A percentile compares a stretch with the other conserved stretches of the same genome.
phyloP scores from a whole-genome alignment of 2,888 invertebrate genomes.

The Pristionchus exspectatus region DNA sequence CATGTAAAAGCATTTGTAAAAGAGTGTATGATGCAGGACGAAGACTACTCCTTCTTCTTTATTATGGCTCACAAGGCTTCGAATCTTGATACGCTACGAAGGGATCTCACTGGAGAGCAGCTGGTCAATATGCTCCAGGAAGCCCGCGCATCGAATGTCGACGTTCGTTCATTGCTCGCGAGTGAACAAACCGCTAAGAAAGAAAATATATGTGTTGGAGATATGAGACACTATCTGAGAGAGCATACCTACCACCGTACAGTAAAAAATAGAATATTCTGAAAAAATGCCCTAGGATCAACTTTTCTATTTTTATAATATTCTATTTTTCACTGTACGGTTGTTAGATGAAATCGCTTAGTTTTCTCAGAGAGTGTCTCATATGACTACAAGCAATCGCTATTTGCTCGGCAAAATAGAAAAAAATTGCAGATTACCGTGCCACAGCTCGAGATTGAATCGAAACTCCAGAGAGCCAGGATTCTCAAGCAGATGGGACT shows the following conservation, averaged over 20 bases:
- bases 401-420: too few relatives aligned
- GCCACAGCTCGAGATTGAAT: neutral
- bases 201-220: too few relatives aligned
- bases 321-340: too few relatives aligned
- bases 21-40: neutral
- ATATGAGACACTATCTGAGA: too few relatives aligned
- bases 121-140: neutral
- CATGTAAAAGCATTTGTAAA: neutral
- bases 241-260: too few relatives aligned
- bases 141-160: neutral
- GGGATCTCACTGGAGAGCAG: neutral
- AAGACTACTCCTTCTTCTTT: neutral
- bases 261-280: too few relatives aligned
- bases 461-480: neutral
- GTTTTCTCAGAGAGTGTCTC: too few relatives aligned
- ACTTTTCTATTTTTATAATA: neutral
- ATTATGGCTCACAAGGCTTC: neutral
- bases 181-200: too few relatives aligned
- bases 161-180: neutral
- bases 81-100: neutral
- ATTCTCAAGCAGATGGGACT: neutral
- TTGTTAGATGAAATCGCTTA: too few relatives aligned
- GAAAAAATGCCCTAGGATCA: too few relatives aligned
- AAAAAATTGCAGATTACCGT: neutral
- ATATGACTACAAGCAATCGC: too few relatives aligned